A percentile compares a stretch with the other conserved stretches of the same genome.
Evolutionary conservation across 2,888 invertebrate species (phyloP).

Genomic region (Tetrapedia diversipes): DNA sequence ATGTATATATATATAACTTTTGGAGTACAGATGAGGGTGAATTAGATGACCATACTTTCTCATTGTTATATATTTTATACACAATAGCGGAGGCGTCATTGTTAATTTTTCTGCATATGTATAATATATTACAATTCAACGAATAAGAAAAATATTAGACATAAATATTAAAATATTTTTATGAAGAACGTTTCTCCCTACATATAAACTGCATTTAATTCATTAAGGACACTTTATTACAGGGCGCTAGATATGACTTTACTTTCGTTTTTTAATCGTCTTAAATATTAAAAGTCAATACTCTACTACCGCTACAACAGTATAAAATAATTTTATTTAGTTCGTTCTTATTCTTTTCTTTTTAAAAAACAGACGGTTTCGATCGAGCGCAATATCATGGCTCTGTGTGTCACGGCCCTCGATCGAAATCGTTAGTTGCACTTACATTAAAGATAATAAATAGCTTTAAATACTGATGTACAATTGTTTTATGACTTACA

Average conservation of each 20-base stretch:
- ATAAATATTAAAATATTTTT: constrained; percentile 68
- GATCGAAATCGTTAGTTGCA: constrained; percentile 53
- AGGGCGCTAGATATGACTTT: constrained; percentile 48
- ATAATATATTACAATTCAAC: constrained; percentile 72
- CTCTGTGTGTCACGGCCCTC: background rate
- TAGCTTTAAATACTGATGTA: constrained; percentile 82
- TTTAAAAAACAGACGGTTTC: constrained; percentile 30
- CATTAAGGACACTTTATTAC: constrained; percentile 59
- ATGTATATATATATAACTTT: constrained; percentile 52
- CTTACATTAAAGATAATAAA: constrained; percentile 79
- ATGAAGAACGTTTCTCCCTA: constrained; percentile 54
- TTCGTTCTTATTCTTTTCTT: constrained; percentile 37
- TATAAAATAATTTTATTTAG: constrained; percentile 76
- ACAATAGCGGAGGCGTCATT: constrained; percentile 60
- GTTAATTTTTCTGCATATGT: constrained; percentile 67
- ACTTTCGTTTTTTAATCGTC: constrained; percentile 4
- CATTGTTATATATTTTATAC: constrained; percentile 67
- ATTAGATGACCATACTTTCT: constrained; percentile 54
- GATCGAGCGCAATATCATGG: constrained; percentile 19
- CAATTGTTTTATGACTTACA: constrained; percentile 74
- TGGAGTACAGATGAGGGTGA: constrained; percentile 49
- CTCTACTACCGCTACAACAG: constrained; percentile 71
- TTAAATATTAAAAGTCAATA: constrained; percentile 30
- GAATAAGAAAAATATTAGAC: constrained; percentile 59
- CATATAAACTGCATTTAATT: constrained; percentile 36